These are phyloP conservation scores for Heliconius melpomene DNA, from an alignment of 1,140 invertebrate species.

Conservation along the genomic window DNA sequence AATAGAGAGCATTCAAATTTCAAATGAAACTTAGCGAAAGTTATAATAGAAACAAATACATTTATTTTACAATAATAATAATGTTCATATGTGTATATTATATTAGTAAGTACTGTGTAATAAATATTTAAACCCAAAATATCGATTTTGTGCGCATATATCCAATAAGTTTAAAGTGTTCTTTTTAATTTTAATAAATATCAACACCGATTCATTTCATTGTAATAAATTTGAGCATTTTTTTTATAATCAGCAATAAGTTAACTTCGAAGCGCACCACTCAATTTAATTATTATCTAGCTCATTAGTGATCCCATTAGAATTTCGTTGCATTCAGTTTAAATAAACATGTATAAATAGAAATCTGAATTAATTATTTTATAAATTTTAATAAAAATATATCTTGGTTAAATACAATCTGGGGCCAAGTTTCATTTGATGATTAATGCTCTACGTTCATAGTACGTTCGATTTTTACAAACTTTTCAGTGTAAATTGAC, in stretches of 20 bases:
- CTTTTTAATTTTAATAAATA: not conserved
- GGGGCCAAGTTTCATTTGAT: conserved; percentile 30
- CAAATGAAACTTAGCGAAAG: conserved; percentile 28
- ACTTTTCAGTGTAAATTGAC: conserved; percentile 14
- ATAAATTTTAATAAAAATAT: conserved; percentile 21
- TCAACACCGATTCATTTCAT: not conserved
- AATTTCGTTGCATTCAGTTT: not conserved
- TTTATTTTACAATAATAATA: not conserved
- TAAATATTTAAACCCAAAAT: not conserved
- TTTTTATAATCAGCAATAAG: not conserved
- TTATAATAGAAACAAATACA: not conserved
- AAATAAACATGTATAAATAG: conserved; percentile 9
- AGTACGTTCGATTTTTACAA: not conserved
- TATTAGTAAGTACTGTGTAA: not conserved
- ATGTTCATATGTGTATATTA: not conserved
- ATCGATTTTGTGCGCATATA: not conserved
- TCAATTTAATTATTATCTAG: not conserved
- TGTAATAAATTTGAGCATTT: conserved; percentile 2
- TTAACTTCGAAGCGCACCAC: not conserved
- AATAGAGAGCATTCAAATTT: conserved; percentile 13
- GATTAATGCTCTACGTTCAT: conserved; percentile 16
- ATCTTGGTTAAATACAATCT: conserved; percentile 23
- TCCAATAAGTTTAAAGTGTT: not conserved
- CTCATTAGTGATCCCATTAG: not conserved
- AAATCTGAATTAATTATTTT: conserved; percentile 19